These are phyloP conservation scores for Cephus sareptanus DNA, from an alignment of 2,888 invertebrate genomes.

Conservation along the genomic window DNA sequence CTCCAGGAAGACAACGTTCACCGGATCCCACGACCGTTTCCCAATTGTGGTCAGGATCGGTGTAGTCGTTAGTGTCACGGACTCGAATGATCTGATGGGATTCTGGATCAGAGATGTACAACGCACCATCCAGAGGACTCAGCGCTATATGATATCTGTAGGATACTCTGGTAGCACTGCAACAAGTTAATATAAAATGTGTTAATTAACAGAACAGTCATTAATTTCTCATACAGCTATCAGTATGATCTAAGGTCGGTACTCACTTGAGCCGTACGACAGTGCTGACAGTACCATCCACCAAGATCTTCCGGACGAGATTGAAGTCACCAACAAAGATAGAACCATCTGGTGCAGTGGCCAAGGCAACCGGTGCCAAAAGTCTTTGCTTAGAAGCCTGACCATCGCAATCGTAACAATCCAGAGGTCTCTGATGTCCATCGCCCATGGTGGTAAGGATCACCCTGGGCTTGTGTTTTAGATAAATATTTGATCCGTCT, in stretches of 20 bases:
- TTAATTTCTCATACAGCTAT: background rate
- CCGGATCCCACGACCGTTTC: conserved; percentile 96
- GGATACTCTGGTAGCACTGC: conserved; percentile 90
- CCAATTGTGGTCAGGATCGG: conserved; percentile 92
- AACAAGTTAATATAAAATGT: conserved; percentile 18
- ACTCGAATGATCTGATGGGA: conserved; percentile 93
- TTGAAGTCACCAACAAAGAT: conserved; percentile 97
- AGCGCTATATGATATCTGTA: conserved; percentile 97
- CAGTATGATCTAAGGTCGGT: background rate
- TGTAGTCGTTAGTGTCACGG: conserved; percentile 82
- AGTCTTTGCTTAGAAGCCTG: conserved; percentile 83
- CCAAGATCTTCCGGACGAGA: conserved; percentile 86
- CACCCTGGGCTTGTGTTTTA: conserved; percentile 92
- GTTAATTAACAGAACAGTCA: background rate
- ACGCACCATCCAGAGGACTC: conserved; percentile 91
- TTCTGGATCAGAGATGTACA: conserved; percentile 97
- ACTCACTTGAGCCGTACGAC: conserved; percentile 85
- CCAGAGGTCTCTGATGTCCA: conserved; percentile 87
- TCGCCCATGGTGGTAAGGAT: conserved; percentile 93
- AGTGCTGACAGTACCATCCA: conserved; percentile 85
- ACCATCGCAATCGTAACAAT: conserved; percentile 86
- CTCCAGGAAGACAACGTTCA: conserved; percentile 91
- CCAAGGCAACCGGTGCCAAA: conserved; percentile 91
- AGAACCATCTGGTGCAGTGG: conserved; percentile 92
- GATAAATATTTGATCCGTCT: conserved; percentile 94